Conservation (phyloP, 2,113 vertebrate genomes). For the Octodon degus region DNA sequence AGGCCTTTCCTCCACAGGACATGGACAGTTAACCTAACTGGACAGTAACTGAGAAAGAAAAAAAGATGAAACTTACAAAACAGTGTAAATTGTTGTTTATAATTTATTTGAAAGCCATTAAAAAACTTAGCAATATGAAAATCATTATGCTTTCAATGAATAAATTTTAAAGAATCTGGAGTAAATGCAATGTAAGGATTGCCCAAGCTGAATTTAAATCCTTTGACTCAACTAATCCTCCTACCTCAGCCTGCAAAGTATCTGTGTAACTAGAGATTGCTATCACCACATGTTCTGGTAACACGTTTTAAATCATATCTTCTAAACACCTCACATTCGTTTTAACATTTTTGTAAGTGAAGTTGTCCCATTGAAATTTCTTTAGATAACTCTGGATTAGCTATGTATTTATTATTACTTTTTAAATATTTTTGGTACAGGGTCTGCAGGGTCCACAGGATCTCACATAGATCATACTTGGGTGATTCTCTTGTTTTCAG, state of each 20-base stretch:
- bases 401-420: background rate
- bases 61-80: background rate
- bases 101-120: background rate
- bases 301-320: background rate
- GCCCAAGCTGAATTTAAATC: background rate
- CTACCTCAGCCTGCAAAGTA: background rate
- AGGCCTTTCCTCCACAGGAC: rapidly evolving
- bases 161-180: background rate
- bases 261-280: background rate
- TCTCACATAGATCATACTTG: no score
- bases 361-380: background rate
- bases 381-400: background rate
- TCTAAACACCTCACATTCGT: background rate
- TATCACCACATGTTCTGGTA: background rate
- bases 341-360: background rate
- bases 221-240: background rate
- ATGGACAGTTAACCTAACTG: background rate
- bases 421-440: no score
- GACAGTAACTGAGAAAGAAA: background rate
- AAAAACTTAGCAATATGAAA: background rate
- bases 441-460: no score
- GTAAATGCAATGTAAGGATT: background rate
- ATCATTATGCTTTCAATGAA: background rate
- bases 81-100: background rate
- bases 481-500: no score